phyloP scores from a whole-genome alignment of 2,888 invertebrate genomes.

The Cordilura impudica region DNA sequence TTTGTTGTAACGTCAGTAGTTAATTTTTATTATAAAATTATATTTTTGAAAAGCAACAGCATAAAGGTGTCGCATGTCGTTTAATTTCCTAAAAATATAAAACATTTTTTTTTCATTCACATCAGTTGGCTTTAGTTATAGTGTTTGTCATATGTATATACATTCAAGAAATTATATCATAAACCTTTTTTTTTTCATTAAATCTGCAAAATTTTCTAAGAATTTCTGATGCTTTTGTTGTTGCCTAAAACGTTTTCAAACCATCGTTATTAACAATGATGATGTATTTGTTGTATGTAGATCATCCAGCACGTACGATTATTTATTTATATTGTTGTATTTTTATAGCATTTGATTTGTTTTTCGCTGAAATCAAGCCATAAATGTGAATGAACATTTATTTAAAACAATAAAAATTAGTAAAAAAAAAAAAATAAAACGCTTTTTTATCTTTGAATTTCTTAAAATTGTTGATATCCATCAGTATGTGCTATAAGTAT shows the following conservation, averaged over 20 bases:
- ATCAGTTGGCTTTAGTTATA: too few species aligned
- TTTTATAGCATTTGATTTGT: conserved; percentile 62
- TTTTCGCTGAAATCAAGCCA: conserved; percentile 60
- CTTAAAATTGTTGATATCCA: conserved; percentile 53
- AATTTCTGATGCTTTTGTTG: conserved; percentile 36
- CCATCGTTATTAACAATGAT: conserved; percentile 41
- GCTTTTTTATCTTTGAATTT: conserved; percentile 54
- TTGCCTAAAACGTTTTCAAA: conserved; percentile 31
- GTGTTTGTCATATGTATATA: neutral
- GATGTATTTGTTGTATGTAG: conserved; percentile 59
- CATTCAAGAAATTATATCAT: conserved; percentile 11
- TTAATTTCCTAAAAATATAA: conserved; percentile 58
- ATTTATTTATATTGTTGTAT: conserved; percentile 55
- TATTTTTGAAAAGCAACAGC: neutral
- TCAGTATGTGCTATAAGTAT: neutral
- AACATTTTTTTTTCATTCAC: conserved; percentile 21
- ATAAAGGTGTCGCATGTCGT: conserved; percentile 59
- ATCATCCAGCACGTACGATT: conserved; percentile 62
- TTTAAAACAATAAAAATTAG: conserved; percentile 59
- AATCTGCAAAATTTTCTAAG: conserved; percentile 53
- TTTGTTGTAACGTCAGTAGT: conserved; percentile 1
- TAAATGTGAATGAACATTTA: conserved; percentile 54
- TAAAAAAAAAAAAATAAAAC: conserved; percentile 46
- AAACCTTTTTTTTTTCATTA: conserved; percentile 20
- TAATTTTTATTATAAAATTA: neutral